Conservation (phyloP, 2,797 vertebrate species). For the Microctenopoma lineatum region DNA sequence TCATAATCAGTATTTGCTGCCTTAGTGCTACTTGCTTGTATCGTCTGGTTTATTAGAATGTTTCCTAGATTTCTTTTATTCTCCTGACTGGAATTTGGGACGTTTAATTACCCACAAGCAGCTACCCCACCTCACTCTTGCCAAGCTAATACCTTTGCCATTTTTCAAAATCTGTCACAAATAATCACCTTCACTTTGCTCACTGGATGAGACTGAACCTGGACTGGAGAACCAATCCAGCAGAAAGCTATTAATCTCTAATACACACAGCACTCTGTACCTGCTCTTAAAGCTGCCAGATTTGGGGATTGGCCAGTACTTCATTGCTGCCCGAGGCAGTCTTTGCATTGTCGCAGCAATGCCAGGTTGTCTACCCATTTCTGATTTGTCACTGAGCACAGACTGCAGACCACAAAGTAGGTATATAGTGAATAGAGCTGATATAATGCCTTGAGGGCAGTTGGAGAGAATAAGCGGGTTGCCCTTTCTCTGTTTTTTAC, state of each 20-base stretch:
- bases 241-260: constrained; percentile 50
- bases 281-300: constrained; percentile 58
- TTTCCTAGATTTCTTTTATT: constrained; percentile 16
- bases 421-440: constrained; percentile 49
- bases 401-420: constrained; percentile 24
- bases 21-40: constrained; percentile 4
- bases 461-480: constrained; percentile 44
- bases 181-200: constrained; percentile 33
- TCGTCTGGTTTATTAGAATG: constrained; percentile 2
- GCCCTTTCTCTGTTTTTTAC: constrained; percentile 21
- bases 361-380: constrained; percentile 46
- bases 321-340: constrained; percentile 49
- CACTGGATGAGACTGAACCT: constrained; percentile 14
- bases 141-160: constrained; percentile 13
- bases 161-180: constrained; percentile 49
- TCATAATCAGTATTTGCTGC: constrained; percentile 3
- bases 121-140: constrained; percentile 13
- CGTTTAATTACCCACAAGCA: constrained; percentile 37
- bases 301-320: constrained; percentile 53
- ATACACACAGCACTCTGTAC: constrained; percentile 27
- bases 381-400: constrained; percentile 56
- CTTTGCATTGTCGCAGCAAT: constrained; percentile 42
- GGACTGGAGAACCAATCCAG: constrained; percentile 40
- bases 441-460: constrained; percentile 39
- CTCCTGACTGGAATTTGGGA: constrained; percentile 20